Base-by-base conservation (phyloP, 2,113 vertebrate species). In the Dipodomys ordii region DNA sequence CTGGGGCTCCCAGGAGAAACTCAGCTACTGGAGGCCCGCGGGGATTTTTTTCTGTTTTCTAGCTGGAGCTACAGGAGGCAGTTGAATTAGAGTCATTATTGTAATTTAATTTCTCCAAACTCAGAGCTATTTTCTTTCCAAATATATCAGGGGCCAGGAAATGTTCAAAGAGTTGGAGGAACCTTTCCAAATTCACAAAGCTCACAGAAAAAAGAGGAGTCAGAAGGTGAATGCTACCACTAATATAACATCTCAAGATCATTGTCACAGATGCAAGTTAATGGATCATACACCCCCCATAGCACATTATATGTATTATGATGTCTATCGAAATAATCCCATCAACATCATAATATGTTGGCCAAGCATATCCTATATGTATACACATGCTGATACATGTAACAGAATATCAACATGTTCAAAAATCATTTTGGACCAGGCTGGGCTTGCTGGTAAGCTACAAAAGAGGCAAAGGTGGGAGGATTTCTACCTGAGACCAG, bases 81-180 rank as follows among this genome's bases (percentile, higher is more conserved):
- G 28, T 72, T 95, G 83, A 91, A 91, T 93, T 93, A 64, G 76
- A 95, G 60, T 88, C 88, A 83, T 92, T 91, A 88, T 77, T 94
- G 35, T 93, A 93, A 94, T 93, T 92, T 78, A 88, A 94, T 93
- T 96, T 94, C 91, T 91, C 87, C 83, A 88, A 81, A 93, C 68
- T 95, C 91, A 92, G 88, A 95, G 83, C 80, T 94, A 4, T 96
- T 95, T 95, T 97, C 88, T 93, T 92, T 96, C 92, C 90, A 90
- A 88, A 90, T 90, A 80, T n/a, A 68, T 87, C 77, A 83, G 46
- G 81, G 72, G n/a, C 62, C 88, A 91, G 83, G 22, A 94, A 91
- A 87, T 1, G 11, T 64, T 96, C 71, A 86, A 90, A 96, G 32
- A 92, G 87, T 62, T 35, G 13, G 65, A 35, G 44, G 97, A 83